A percentile compares a stretch with the other conserved stretches of the same genome.
Conservation (phyloP, 2,797 vertebrate species). For the Propithecus deckenii region DNA sequence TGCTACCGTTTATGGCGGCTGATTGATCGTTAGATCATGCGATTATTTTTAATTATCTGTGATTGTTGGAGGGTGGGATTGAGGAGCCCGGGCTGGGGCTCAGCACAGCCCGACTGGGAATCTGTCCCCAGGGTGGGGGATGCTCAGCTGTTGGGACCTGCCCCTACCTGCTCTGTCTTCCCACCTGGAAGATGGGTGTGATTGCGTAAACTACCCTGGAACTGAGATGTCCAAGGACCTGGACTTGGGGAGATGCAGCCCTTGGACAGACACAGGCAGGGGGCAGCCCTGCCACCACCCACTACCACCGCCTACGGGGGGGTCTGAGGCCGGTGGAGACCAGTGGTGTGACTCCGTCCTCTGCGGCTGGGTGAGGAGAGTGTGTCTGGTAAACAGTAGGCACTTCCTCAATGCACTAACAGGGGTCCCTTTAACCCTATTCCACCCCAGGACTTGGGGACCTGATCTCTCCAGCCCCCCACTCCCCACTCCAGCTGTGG, state of each 20-base stretch:
- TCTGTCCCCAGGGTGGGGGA: accelerated
- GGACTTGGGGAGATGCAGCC: accelerated
- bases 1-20: neutral
- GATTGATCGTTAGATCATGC: conserved; percentile 63
- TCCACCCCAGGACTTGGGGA: neutral
- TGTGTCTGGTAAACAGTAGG: neutral
- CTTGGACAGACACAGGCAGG: neutral
- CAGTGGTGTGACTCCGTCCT: accelerated
- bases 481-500: neutral
- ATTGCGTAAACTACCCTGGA: neutral
- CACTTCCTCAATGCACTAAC: neutral
- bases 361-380: neutral
- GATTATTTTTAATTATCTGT: conserved; percentile 70
- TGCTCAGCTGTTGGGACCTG: accelerated
- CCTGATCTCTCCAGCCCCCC: neutral
- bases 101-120: neutral
- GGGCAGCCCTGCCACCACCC: accelerated
- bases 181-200: neutral
- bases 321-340: neutral
- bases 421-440: neutral
- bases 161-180: neutral
- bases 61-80: neutral
- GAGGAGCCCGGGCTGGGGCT: neutral
- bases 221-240: neutral
- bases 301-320: accelerated